Conservation (phyloP, 2,113 vertebrate species). For the Rana temporaria region DNA sequence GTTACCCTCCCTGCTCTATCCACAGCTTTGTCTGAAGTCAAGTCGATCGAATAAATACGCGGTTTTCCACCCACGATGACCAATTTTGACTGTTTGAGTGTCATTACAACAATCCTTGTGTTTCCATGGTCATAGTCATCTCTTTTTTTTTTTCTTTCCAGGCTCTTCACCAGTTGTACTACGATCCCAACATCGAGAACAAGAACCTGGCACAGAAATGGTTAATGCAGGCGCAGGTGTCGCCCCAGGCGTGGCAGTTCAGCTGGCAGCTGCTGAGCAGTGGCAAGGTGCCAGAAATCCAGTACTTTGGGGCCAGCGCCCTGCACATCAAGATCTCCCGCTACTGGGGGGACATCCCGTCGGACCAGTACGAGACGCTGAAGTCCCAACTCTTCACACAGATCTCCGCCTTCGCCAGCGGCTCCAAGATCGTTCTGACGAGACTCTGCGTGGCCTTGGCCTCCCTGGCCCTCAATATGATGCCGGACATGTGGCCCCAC, state of each 20-base stretch:
- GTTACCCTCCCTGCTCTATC: no score
- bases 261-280: constrained; percentile 94
- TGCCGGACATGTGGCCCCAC: constrained; percentile 96
- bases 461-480: constrained; percentile 96
- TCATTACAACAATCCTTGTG: no score
- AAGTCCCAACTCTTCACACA: constrained; percentile 97
- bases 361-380: constrained; percentile 94
- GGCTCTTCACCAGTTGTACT: constrained; percentile 98
- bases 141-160: constrained; percentile 60
- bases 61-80: no score
- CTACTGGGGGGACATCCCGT: constrained; percentile 97
- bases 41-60: no score
- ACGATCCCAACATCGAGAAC: constrained; percentile 98
- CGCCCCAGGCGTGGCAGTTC: constrained; percentile 98
- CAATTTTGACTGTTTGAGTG: no score
- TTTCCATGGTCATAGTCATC: not conserved
- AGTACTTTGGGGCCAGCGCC: constrained; percentile 97
- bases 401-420: constrained; percentile 91
- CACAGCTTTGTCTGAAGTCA: no score
- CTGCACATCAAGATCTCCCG: constrained; percentile 98
- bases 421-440: constrained; percentile 97
- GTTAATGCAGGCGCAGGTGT: constrained; percentile 98
- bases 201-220: constrained; percentile 99
- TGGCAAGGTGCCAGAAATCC: constrained; percentile 98
- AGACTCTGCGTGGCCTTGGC: constrained; percentile 95